Conservation (phyloP, 2,797 vertebrate genomes). For the Diplodus puntazzo region DNA sequence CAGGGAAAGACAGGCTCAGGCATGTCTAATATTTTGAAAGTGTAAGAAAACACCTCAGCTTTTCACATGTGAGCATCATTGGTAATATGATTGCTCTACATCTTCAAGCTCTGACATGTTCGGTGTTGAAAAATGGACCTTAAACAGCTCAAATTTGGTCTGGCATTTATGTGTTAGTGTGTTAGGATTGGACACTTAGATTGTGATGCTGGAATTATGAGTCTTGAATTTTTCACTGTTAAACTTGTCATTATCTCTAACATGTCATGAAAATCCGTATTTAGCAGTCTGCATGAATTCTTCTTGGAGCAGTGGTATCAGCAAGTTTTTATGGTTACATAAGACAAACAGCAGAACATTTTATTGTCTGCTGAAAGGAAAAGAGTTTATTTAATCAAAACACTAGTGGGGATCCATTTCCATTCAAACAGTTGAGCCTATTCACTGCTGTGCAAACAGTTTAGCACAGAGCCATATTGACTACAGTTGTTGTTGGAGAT, state of each 20-base stretch:
- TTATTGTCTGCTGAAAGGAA: background rate
- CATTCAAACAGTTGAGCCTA: background rate
- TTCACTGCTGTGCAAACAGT: conserved; percentile 20
- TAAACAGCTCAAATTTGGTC: conserved; percentile 11
- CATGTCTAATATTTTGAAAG: background rate
- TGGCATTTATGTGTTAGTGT: background rate
- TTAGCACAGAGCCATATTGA: background rate
- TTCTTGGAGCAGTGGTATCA: background rate
- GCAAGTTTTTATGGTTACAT: background rate
- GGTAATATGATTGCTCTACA: background rate
- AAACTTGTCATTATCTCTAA: background rate
- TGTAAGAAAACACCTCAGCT: background rate
- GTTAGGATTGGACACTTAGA: background rate
- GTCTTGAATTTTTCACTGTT: conserved; percentile 2
- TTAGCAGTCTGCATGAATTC: background rate
- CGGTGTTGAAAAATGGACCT: background rate
- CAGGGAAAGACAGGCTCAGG: background rate
- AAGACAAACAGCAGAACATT: background rate
- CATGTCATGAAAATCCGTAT: background rate
- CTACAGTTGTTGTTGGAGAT: background rate
- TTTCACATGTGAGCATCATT: background rate
- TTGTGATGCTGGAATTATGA: background rate
- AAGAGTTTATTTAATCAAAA: background rate
- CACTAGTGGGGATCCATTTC: background rate
- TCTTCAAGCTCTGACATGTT: conserved; percentile 11